Conservation (phyloP, 2,113 vertebrate genomes). For the Eleginops maclovinus region DNA sequence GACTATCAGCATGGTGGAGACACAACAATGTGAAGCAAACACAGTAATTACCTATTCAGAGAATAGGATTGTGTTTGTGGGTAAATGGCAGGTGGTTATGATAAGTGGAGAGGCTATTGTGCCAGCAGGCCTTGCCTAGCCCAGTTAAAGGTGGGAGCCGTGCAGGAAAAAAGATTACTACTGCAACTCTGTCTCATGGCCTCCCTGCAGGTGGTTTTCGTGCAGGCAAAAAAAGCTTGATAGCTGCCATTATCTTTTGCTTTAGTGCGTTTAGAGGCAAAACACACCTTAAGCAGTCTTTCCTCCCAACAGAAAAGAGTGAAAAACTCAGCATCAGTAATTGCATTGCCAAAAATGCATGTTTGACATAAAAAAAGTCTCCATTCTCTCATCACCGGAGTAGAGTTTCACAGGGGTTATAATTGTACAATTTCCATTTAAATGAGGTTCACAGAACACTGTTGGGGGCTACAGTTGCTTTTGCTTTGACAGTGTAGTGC, state of each 20-base stretch:
- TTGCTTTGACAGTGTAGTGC: constrained; percentile 48
- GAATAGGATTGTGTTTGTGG: constrained; percentile 67
- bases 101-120: constrained; percentile 71
- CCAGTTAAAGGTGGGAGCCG: constrained; percentile 68
- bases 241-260: constrained; percentile 70
- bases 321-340: constrained; percentile 52
- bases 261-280: constrained; percentile 56
- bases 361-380: constrained; percentile 55
- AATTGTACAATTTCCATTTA: constrained; percentile 77
- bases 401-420: constrained; percentile 63
- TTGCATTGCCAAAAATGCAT: constrained; percentile 61
- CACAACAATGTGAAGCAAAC: constrained; percentile 70
- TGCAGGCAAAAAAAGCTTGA: constrained; percentile 41
- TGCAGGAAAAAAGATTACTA: constrained; percentile 76
- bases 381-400: constrained; percentile 56
- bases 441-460: constrained; percentile 69
- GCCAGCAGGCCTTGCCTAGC: constrained; percentile 59
- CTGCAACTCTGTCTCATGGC: constrained; percentile 42
- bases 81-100: constrained; percentile 76
- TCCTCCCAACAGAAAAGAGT: constrained; percentile 13
- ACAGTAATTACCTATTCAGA: constrained; percentile 74
- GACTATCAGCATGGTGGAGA: constrained; percentile 70
- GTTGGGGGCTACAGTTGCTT: constrained; percentile 53
- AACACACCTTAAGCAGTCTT: constrained; percentile 54
- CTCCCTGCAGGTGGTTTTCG: constrained; percentile 36